Evolutionary conservation across 92 coral and sea anemone genomes (phyloP).

Genomic region (Porites lobata): DNA sequence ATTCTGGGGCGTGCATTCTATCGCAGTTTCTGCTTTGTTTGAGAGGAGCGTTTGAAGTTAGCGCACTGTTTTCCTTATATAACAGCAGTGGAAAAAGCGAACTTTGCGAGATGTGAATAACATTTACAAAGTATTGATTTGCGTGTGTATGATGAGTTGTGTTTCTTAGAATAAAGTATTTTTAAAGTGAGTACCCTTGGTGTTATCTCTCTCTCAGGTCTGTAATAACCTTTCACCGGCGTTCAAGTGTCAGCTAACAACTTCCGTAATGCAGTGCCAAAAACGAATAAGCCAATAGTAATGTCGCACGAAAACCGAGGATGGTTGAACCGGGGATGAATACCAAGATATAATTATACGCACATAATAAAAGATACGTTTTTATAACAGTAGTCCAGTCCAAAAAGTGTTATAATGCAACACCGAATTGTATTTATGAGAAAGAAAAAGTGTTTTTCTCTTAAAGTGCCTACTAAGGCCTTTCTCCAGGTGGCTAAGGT

Average conservation of each 20-base stretch:
- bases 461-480: too few relatives aligned
- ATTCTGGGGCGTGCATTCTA: background rate
- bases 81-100: background rate
- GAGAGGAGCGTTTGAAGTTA: background rate
- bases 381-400: too few relatives aligned
- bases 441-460: too few relatives aligned
- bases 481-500: too few relatives aligned
- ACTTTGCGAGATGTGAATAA: background rate
- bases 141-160: conserved; percentile 8
- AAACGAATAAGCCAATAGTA: background rate
- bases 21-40: background rate
- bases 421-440: too few relatives aligned
- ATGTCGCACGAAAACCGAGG: background rate
- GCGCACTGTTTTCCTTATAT: background rate
- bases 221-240: background rate
- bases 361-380: too few relatives aligned
- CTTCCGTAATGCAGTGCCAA: conserved; percentile 27
- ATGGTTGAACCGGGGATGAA: too few relatives aligned
- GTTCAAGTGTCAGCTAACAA: conserved; percentile 29
- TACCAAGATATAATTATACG: too few relatives aligned
- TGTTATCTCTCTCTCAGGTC: conserved; percentile 29
- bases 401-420: too few relatives aligned
- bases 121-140: background rate
- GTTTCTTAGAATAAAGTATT: background rate
- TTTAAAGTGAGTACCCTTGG: background rate